Evolutionary conservation across 2,113 vertebrate species (phyloP).

Genomic region (Prolemur simus): DNA sequence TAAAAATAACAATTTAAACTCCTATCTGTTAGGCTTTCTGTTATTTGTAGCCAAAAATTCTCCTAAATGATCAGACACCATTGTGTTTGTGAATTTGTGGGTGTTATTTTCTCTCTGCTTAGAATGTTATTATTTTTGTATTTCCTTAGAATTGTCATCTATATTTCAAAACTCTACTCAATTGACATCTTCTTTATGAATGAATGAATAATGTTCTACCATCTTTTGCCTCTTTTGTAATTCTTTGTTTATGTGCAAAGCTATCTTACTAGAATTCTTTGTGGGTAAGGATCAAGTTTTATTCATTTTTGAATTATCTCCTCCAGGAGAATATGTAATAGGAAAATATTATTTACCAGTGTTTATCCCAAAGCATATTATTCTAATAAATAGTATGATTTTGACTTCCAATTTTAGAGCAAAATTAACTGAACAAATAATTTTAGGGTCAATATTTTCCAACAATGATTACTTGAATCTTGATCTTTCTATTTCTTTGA

Average conservation of each 20-base stretch:
- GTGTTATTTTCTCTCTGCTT: not conserved
- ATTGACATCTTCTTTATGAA: not conserved
- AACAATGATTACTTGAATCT: not conserved
- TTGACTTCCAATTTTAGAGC: not conserved
- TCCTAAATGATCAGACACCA: not conserved
- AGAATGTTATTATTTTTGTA: not conserved
- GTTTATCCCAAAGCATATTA: not conserved
- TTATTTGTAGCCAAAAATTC: not conserved
- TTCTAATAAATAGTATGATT: constrained; percentile 1
- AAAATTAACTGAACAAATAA: not conserved
- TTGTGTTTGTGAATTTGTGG: not conserved
- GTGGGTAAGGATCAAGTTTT: not conserved
- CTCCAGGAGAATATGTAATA: not conserved
- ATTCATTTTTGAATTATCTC: not conserved
- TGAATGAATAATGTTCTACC: not conserved
- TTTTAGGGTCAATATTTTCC: not conserved
- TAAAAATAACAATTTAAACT: not conserved
- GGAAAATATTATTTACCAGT: not conserved
- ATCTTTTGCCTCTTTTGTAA: not conserved
- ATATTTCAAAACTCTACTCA: not conserved
- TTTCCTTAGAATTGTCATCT: not conserved
- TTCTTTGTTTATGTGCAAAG: not conserved
- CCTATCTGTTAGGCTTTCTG: not conserved
- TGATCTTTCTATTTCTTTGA: not conserved
- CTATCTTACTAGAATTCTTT: not conserved